These are phyloP conservation scores for Tolypeutes matacus DNA, from an alignment of 2,797 vertebrate genomes.

Conservation along the genomic window DNA sequence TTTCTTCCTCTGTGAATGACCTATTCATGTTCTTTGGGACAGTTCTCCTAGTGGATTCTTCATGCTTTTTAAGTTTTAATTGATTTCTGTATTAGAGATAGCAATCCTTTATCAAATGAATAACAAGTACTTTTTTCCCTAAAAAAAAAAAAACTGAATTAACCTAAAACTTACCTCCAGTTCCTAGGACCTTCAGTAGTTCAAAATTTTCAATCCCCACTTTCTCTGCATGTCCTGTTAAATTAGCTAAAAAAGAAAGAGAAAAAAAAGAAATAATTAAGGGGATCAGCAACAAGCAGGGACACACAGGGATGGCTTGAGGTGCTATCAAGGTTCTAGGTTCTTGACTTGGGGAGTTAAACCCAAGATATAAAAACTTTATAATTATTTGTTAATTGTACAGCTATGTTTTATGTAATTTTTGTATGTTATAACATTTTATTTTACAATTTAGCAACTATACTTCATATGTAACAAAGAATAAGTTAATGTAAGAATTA, in stretches of 20 bases:
- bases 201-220: conserved; percentile 99
- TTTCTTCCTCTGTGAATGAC: conserved; percentile 38
- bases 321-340: not conserved
- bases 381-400: not conserved
- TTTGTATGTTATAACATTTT: not conserved
- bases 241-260: conserved; percentile 92
- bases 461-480: not conserved
- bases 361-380: not conserved
- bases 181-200: conserved; percentile 97
- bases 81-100: conserved; percentile 4
- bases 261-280: conserved; percentile 63
- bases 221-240: conserved; percentile 97
- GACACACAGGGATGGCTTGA: not conserved
- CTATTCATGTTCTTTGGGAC: conserved; percentile 3
- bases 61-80: conserved; percentile 14
- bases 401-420: not conserved
- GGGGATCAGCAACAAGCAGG: not conserved
- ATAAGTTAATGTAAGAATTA: conserved; percentile 19
- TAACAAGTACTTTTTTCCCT: not conserved
- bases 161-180: conserved; percentile 93
- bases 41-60: conserved; percentile 21
- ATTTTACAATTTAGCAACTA: not conserved
- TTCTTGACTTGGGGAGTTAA: not conserved
- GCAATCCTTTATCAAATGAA: conserved; percentile 17
- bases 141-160: not conserved